These are phyloP conservation scores for Brachionus manjavacas DNA, from an alignment of 1,140 invertebrate species.

Conservation along the genomic window DNA sequence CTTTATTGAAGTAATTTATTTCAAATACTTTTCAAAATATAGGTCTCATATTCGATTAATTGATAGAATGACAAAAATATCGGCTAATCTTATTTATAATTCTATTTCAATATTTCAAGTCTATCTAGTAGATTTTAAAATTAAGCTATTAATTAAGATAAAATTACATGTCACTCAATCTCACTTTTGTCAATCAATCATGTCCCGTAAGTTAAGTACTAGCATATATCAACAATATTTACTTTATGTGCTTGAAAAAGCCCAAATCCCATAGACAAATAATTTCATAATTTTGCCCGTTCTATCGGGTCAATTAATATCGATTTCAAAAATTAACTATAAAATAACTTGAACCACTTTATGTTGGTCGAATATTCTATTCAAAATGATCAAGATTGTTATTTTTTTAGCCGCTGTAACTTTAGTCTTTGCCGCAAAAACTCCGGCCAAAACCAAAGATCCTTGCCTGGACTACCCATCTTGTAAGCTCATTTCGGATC, in stretches of 20 bases:
- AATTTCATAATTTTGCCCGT: slow-evolving; percentile 7
- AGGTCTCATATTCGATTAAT: neutral
- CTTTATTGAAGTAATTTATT: neutral
- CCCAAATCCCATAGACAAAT: slow-evolving; percentile 18
- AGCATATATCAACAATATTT: neutral
- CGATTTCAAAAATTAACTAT: slow-evolving; percentile 17
- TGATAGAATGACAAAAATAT: neutral
- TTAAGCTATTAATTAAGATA: slow-evolving; percentile 19
- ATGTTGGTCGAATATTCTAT: neutral
- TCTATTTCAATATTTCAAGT: neutral
- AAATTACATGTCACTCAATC: slow-evolving; percentile 20
- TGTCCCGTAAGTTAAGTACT: neutral
- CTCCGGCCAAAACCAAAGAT: neutral
- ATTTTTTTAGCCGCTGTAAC: neutral
- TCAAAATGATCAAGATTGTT: slow-evolving; percentile 7
- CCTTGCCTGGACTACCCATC: slow-evolving; percentile 33
- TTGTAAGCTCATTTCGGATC: slow-evolving; percentile 35
- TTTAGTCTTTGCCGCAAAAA: neutral
- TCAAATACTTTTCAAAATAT: neutral
- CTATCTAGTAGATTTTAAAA: neutral
- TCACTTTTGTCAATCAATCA: slow-evolving; percentile 24
- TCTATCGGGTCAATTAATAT: slow-evolving; percentile 18
- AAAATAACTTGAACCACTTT: neutral
- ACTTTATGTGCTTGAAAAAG: neutral
- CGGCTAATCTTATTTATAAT: slow-evolving; percentile 11